Percentiles rank a stretch among this genome's conserved stretches.
These are phyloP conservation scores for Gambusia affinis DNA, from an alignment of 2,113 vertebrate genomes.

Conservation along the genomic window DNA sequence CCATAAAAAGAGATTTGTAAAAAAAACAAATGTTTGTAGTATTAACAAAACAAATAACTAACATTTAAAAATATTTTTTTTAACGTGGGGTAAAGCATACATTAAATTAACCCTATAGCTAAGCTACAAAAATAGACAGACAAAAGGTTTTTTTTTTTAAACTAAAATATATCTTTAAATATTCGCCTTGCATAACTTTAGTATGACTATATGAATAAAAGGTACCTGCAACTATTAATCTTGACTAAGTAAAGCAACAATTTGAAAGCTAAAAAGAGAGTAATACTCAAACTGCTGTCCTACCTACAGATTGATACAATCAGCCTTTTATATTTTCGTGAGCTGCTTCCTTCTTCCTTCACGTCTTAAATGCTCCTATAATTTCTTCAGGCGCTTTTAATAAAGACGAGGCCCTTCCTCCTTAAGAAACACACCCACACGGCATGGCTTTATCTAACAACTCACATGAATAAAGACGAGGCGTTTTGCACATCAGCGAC, in stretches of 20 bases:
- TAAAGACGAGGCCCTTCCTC: not conserved
- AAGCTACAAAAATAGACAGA: not conserved
- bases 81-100: not conserved
- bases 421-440: not conserved
- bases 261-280: too few relatives aligned
- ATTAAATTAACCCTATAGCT: not conserved
- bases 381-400: not conserved
- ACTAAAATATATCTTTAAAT: not conserved
- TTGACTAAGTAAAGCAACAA: not conserved
- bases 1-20: not conserved
- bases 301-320: conserved; percentile 26
- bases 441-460: not conserved
- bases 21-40: not conserved
- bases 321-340: not conserved
- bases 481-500: not conserved
- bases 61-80: not conserved
- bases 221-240: not conserved
- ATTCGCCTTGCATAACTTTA: not conserved
- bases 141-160: too few relatives aligned
- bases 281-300: not conserved
- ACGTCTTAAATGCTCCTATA: not conserved
- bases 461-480: not conserved
- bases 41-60: not conserved
- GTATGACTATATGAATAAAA: not conserved
- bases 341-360: conserved; percentile 11